phyloP scores from a whole-genome alignment of 2,113 vertebrate species.

The Gavia stellata region DNA sequence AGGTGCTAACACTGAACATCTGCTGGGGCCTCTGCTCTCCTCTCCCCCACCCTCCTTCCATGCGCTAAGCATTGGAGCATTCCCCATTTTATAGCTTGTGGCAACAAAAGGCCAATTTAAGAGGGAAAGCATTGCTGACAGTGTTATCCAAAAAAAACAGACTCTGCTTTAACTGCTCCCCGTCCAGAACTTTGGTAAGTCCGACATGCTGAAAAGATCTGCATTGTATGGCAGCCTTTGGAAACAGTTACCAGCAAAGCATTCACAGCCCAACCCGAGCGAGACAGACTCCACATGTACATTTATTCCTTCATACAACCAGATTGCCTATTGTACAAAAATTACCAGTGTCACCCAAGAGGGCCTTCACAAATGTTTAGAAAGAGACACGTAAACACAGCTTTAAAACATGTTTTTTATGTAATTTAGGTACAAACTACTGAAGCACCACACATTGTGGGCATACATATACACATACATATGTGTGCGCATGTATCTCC shows the following conservation, averaged over 20 bases:
- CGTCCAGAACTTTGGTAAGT: not conserved
- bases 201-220: not conserved
- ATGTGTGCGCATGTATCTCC: fast-evolving
- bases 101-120: not conserved
- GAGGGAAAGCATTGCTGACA: not conserved
- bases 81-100: not conserved
- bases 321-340: not conserved
- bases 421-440: conserved; percentile 7
- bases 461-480: not conserved
- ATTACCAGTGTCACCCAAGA: not conserved
- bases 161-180: not conserved
- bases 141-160: not conserved
- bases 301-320: conserved; percentile 50
- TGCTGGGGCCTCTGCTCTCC: not conserved
- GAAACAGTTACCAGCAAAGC: not conserved
- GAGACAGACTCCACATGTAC: not conserved
- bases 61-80: not conserved
- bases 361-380: not conserved
- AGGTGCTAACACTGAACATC: conserved; percentile 59
- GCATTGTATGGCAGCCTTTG: not conserved
- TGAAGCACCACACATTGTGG: not conserved
- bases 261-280: not conserved
- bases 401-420: not conserved
- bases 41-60: not conserved
- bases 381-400: not conserved